Conservation (phyloP, 2,888 invertebrate species). For the Smittia sp. region DNA sequence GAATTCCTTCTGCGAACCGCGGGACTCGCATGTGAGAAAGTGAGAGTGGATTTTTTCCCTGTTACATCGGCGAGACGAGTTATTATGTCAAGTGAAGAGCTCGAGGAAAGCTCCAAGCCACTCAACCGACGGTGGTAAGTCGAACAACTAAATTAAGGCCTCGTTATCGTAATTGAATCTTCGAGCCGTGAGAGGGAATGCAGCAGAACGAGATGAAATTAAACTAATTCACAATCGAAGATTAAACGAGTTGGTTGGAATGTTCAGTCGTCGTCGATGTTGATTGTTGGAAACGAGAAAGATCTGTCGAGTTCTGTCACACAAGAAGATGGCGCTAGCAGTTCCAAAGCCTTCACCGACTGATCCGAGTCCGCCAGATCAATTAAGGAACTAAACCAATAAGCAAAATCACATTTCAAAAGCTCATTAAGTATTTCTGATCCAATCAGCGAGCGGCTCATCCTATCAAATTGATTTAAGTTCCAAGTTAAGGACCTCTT, state of each 20-base stretch:
- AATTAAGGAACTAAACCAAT: no score
- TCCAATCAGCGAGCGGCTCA: no score
- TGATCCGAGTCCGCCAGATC: no score
- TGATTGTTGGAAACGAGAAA: slow-evolving; percentile 18
- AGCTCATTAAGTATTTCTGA: no score
- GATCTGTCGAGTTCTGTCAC: no score
- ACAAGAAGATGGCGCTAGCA: no score
- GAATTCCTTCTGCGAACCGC: not conserved
- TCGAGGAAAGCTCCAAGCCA: not conserved
- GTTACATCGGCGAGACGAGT: slow-evolving; percentile 3
- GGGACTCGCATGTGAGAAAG: not conserved
- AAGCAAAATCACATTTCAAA: no score
- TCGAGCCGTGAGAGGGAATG: not conserved
- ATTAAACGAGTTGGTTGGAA: slow-evolving; percentile 15
- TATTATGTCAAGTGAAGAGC: slow-evolving; percentile 4
- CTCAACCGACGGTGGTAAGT: not conserved
- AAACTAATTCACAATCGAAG: slow-evolving; percentile 18
- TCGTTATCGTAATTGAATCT: not conserved
- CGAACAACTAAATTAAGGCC: not conserved
- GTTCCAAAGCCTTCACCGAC: no score
- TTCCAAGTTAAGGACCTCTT: no score
- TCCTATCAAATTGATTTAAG: no score
- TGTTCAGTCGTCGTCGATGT: slow-evolving; percentile 27
- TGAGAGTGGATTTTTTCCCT: not conserved
- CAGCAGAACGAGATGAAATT: slow-evolving; percentile 19